These are phyloP conservation scores for Neoascia interrupta DNA, from an alignment of 2,888 invertebrate species.

Conservation along the genomic window DNA sequence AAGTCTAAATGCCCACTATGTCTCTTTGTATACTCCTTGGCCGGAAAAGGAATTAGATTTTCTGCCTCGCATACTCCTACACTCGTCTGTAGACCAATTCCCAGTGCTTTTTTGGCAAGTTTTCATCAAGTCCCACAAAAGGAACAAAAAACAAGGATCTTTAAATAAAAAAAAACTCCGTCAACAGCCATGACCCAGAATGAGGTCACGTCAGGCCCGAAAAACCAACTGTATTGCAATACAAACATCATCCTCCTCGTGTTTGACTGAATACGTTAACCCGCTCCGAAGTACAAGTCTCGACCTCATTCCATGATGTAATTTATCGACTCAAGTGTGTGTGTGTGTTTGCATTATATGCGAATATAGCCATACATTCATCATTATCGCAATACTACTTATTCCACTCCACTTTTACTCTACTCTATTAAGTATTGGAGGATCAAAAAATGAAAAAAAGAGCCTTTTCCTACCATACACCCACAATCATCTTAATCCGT, in stretches of 20 bases:
- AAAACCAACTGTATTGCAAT: slow-evolving; percentile 24
- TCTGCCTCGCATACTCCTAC: background rate
- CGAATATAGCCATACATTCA: slow-evolving; percentile 20
- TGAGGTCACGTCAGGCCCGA: slow-evolving; percentile 60
- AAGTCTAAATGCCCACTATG: slow-evolving; percentile 46
- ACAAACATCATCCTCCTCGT: slow-evolving; percentile 15
- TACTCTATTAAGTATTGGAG: slow-evolving; percentile 48
- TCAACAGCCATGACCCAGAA: slow-evolving; percentile 58
- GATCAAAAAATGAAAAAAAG: background rate
- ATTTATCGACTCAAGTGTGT: slow-evolving; percentile 58
- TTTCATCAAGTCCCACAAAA: slow-evolving; percentile 48
- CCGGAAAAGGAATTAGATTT: slow-evolving; percentile 30
- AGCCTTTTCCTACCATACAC: background rate
- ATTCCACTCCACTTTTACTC: slow-evolving; percentile 46
- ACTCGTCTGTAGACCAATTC: slow-evolving; percentile 23
- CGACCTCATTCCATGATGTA: slow-evolving; percentile 59
- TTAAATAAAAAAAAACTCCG: slow-evolving; percentile 12
- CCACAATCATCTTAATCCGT: slow-evolving; percentile 48
- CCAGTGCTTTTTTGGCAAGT: slow-evolving; percentile 40
- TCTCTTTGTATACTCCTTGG: slow-evolving; percentile 21
- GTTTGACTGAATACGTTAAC: slow-evolving; percentile 33
- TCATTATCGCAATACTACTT: slow-evolving; percentile 41
- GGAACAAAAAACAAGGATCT: background rate
- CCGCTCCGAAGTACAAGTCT: slow-evolving; percentile 38
- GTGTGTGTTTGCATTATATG: slow-evolving; percentile 40